Evolutionary conservation across 1,140 invertebrate species (phyloP).

Genomic region (Odontomachus brunneus): DNA sequence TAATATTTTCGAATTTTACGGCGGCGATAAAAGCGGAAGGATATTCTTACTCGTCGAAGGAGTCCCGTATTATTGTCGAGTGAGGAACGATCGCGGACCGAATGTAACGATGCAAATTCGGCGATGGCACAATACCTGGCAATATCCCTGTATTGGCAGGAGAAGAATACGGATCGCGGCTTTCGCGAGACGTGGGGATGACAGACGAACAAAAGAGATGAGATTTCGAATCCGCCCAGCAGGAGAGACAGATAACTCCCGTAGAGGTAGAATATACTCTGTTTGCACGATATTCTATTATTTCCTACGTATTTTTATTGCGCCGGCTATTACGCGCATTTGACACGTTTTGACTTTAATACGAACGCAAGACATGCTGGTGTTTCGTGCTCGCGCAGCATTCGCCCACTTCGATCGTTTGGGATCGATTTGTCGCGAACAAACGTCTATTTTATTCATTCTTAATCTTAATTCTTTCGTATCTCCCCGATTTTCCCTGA

Average conservation of each 20-base stretch:
- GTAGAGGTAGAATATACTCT: not conserved
- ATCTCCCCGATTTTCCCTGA: too few relatives aligned
- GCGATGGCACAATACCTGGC: constrained; percentile 16
- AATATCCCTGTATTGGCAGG: constrained; percentile 35
- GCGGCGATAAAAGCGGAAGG: not conserved
- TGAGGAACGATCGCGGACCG: not conserved
- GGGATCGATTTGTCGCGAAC: too few relatives aligned
- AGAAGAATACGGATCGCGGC: constrained; percentile 48
- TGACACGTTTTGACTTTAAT: too few relatives aligned
- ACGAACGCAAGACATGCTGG: too few relatives aligned
- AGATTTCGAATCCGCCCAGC: constrained; percentile 20
- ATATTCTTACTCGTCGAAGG: not conserved
- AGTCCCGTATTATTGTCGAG: constrained; percentile 36
- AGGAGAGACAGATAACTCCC: constrained; percentile 38
- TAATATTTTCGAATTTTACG: not conserved
- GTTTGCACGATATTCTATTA: constrained; percentile 37
- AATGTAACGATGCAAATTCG: constrained; percentile 53
- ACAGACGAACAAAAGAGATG: constrained; percentile 56
- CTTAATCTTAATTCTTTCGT: too few relatives aligned
- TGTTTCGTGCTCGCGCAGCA: too few relatives aligned
- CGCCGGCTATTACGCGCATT: too few relatives aligned
- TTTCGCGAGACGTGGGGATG: constrained; percentile 39
- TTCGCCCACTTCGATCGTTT: too few relatives aligned
- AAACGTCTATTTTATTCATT: too few relatives aligned
- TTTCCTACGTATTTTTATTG: too few relatives aligned